These are phyloP conservation scores for Marmota monax DNA, from an alignment of 2,113 vertebrate species.

Conservation along the genomic window DNA sequence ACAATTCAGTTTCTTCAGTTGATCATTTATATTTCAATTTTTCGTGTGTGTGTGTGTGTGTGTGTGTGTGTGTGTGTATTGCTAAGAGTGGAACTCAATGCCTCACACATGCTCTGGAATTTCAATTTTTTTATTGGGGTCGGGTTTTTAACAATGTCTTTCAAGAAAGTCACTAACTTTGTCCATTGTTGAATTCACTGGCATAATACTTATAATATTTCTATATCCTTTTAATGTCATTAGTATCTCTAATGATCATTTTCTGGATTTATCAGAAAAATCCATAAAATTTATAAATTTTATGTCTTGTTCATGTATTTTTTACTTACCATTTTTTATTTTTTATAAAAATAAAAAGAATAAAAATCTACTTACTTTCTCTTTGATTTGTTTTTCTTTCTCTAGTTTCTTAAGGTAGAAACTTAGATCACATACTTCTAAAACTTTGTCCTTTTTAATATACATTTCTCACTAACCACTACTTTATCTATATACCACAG, in stretches of 20 bases:
- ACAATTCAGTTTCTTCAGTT: not conserved
- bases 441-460: not conserved
- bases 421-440: not conserved
- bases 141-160: not conserved
- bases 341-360: not conserved
- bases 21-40: not conserved
- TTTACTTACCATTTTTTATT: not conserved
- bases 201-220: not conserved
- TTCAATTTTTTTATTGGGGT: not conserved
- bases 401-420: not conserved
- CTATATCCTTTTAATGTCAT: not conserved
- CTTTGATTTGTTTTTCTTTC: not conserved
- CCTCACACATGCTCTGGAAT: not conserved
- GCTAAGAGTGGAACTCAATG: not conserved
- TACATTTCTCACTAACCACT: not conserved
- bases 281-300: not conserved
- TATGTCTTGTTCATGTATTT: not conserved
- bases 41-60: not conserved
- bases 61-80: not conserved
- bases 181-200: not conserved
- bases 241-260: not conserved
- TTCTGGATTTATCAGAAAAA: not conserved
- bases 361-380: not conserved
- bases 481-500: not conserved
- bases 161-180: not conserved